A percentile compares a stretch with the other conserved stretches of the same genome.
Conservation (phyloP, 2,888 invertebrate species). For the Nebria salina region DNA sequence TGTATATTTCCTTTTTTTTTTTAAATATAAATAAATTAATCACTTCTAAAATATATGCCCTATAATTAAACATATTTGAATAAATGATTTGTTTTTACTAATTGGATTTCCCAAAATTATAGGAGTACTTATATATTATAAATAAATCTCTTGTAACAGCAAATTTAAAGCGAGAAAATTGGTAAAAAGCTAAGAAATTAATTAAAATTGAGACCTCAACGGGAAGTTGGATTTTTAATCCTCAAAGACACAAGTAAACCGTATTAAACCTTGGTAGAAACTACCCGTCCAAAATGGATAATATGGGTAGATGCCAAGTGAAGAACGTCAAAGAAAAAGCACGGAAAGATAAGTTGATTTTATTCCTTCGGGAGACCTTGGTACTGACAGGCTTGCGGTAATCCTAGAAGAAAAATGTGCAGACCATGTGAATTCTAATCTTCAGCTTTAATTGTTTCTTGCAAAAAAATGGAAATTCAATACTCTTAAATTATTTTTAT, state of each 20-base stretch:
- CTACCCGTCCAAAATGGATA: neutral
- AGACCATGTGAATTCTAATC: neutral
- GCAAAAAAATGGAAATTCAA: neutral
- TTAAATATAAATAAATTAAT: no score
- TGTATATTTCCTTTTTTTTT: no score
- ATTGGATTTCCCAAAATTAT: no score
- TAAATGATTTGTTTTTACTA: no score
- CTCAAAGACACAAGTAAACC: neutral
- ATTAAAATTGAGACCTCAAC: neutral
- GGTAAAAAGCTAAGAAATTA: neutral
- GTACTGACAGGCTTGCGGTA: neutral
- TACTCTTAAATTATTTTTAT: neutral
- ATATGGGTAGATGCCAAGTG: neutral
- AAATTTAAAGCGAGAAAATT: neutral
- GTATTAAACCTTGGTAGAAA: neutral
- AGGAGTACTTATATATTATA: no score
- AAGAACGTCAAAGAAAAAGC: neutral
- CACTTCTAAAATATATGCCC: no score
- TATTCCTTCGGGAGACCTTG: neutral
- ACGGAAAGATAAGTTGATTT: neutral
- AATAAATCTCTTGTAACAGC: no score
- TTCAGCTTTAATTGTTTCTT: neutral
- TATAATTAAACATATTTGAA: no score
- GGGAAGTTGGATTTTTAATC: neutral
- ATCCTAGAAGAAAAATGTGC: neutral